Conservation (phyloP, 2,888 invertebrate species). For the Aporophyla lueneburgensis region DNA sequence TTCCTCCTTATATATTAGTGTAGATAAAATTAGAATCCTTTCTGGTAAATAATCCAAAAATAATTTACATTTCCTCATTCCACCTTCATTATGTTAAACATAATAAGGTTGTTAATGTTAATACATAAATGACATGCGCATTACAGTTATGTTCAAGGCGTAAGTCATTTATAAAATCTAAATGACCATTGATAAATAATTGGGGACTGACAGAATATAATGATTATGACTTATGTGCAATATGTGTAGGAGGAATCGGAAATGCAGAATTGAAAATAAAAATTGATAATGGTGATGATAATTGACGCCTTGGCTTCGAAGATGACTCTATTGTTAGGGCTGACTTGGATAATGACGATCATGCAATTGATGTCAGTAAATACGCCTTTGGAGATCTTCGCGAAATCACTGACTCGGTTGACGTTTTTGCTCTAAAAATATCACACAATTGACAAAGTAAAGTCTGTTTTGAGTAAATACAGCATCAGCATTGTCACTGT, state of each 20-base stretch:
- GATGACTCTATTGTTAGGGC: no score
- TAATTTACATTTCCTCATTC: constrained; percentile 32
- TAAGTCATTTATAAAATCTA: constrained; percentile 27
- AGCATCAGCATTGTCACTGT: not conserved
- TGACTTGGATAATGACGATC: not conserved
- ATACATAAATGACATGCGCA: constrained; percentile 43
- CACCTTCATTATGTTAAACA: constrained; percentile 13
- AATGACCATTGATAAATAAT: constrained; percentile 57
- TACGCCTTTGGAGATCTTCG: no score
- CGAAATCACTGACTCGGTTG: not conserved
- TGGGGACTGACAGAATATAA: constrained; percentile 40
- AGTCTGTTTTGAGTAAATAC: not conserved
- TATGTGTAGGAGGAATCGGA: constrained; percentile 37
- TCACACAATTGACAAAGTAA: not conserved
- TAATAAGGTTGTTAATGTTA: constrained; percentile 40
- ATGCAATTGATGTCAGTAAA: not conserved
- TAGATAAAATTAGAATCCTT: not conserved
- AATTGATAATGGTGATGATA: constrained; percentile 18
- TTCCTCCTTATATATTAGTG: no score
- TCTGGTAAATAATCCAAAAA: not conserved
- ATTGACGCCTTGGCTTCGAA: not conserved
- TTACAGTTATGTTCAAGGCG: constrained; percentile 58
- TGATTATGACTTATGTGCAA: constrained; percentile 39
- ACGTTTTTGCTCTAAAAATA: not conserved
- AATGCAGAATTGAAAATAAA: constrained; percentile 10